Base-by-base conservation (phyloP, 2,888 invertebrate genomes). In the Orchesella flavescens region DNA sequence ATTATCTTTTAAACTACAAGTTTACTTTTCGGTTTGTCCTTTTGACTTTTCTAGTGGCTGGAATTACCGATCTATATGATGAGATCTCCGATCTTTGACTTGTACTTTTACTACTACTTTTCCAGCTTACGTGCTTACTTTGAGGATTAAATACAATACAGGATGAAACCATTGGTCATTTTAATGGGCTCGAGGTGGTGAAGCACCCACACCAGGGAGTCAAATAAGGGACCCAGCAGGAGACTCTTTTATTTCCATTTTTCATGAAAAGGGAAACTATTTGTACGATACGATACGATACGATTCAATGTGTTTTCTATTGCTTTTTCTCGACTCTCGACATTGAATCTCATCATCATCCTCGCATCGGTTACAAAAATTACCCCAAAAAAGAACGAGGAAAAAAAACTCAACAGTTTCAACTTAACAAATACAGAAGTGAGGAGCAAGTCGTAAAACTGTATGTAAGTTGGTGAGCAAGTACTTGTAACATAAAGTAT, bases 191-290 rank as follows among this genome's bases (percentile, higher is more conserved):
- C 57, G 80, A 86, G 87, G 88, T 88, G 87, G 83, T 87, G 87
- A 87, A 85, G 82, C 85, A 73, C 71, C 79, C 83, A 73, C 87
- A 85, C 85, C 85, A 78, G 87, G 87, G 87, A 87, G 87, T 86
- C 87, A 80, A 86, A 87, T 77, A 86, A 85, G 86, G 83, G 78
- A 85, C 87, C 53, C 87, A 87, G 87, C 86, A 77, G 87, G 87
- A 83, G 80, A 46, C 79, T 75, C 74, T 44, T n/a, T n/a, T 81
- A 83, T 86, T 85, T 86, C 75, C 86, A 87, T 87, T 87, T 87
- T 87, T 87, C 87, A 86, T 83, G 79, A 85, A 87, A 87, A 83
- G 83, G 83, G 80, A 73, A 83, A 78, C 74, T 72, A 59, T 83
- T 83, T 75, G 61, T 73, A 65, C 61, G 44, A 55, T 69, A 59